Evolutionary conservation across 2,797 vertebrate species (phyloP), one percentile per base, ranked within the genome.

Genomic region (Brachyalestes nurse): DNA sequence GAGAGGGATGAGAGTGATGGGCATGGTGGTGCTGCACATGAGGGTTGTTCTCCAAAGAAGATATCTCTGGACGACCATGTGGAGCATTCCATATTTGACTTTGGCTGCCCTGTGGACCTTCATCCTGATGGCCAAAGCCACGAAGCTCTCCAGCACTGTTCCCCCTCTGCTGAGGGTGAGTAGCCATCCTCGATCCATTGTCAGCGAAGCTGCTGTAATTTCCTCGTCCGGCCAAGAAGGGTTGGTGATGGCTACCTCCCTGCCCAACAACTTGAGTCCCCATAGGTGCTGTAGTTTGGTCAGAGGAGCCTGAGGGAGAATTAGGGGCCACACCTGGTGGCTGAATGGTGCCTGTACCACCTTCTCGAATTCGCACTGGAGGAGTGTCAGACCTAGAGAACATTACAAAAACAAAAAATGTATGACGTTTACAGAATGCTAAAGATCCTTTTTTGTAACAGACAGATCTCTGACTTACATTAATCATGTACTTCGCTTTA

Each of bases 381-480:
- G 96, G 96, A 7, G 97, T 97, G 84, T 97, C 95, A 5, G 95
- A 97, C 92, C 97, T 98, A 84, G 51, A 23, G 80, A 47, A 47
- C 9, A 47, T 13, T 47, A 28, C 14, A 8, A 47, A 47, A n/a
- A 66, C 0, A 77, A 0, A 80, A 17, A n/a, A 42, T 14, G 60
- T 9, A 13, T 14, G 60, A 62, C 6, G 4, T 28, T 34, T 14
- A 19, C n/a, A 1, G 38, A 42, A 19, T 66, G 28, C 16, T 28
- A 62, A 1, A 23, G 8, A 61, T 1, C 4, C 10, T 61, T 25
- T 61, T 61, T 13, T 25, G 8, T 12, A 58, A 58, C n/a, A n/a
- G 7, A 8, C n/a, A 23, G 9, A 5, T 55, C 17, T 5, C 1
- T 5, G 5, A 55, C 51, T 55, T 55, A 19, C 16, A 58, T 9